phyloP scores from a whole-genome alignment of 2,797 vertebrate species.

The Hydrophis major region DNA sequence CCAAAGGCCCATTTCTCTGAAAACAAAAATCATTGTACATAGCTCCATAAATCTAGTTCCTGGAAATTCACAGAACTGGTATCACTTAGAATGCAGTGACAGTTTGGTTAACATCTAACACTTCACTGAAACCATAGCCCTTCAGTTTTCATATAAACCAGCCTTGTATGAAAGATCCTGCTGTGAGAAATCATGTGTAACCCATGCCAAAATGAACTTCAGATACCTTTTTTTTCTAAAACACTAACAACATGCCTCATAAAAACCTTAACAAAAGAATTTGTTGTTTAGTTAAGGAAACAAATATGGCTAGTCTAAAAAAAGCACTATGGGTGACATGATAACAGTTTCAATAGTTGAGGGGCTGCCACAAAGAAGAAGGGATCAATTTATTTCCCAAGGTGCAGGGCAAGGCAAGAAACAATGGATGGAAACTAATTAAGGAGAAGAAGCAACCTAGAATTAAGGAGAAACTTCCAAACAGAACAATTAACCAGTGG shows the following conservation, averaged over 20 bases:
- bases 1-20: background rate
- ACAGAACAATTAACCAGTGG: background rate
- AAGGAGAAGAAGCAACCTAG: background rate
- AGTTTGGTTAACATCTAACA: background rate
- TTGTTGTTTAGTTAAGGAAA: background rate
- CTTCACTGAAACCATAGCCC: background rate
- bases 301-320: background rate
- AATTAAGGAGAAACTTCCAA: background rate
- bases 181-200: background rate
- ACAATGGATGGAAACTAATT: background rate
- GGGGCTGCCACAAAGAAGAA: background rate
- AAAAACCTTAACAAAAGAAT: background rate
- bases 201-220: background rate
- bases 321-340: background rate
- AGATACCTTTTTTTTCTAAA: background rate
- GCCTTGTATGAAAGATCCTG: background rate
- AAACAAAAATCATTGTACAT: constrained; percentile 14
- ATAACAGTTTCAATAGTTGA: background rate
- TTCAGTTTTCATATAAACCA: background rate
- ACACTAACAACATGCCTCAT: background rate
- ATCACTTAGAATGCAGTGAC: background rate
- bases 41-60: constrained; percentile 9
- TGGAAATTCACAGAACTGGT: constrained; percentile 26
- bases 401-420: background rate
- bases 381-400: background rate